A percentile compares a stretch with the other conserved stretches of the same genome.
These are phyloP conservation scores for Crocallis elinguaria DNA, from an alignment of 2,888 invertebrate genomes.

Conservation along the genomic window DNA sequence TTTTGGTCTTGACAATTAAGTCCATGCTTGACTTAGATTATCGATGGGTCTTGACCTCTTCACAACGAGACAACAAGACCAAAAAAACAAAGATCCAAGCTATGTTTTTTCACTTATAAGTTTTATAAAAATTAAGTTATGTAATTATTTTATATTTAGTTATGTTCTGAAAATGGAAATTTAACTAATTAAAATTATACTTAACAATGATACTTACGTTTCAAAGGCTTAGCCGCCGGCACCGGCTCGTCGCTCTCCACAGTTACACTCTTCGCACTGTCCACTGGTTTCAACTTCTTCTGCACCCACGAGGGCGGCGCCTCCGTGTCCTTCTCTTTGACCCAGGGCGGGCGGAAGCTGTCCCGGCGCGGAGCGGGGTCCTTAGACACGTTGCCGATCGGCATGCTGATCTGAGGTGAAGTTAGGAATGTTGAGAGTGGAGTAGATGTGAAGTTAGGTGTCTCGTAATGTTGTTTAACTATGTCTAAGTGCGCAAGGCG, in stretches of 20 bases:
- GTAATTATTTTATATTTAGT: not conserved
- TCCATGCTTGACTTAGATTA: no score
- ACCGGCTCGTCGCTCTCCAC: conserved; percentile 46
- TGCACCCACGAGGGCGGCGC: conserved; percentile 87
- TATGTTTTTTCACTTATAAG: no score
- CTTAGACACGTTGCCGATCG: conserved; percentile 79
- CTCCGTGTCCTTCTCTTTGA: conserved; percentile 87
- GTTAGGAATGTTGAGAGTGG: not conserved
- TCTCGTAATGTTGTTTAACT: no score
- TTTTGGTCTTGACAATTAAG: no score
- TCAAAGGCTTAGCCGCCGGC: conserved; percentile 56
- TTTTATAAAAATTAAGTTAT: no score
- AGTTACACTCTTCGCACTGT: conserved; percentile 51
- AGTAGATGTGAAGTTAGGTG: not conserved
- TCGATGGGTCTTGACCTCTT: no score
- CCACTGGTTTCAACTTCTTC: conserved; percentile 79
- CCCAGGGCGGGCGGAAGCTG: conserved; percentile 90
- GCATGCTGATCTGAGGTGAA: conserved; percentile 61
- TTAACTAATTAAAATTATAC: no score
- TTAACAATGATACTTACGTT: conserved; percentile 59
- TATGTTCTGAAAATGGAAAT: no score
- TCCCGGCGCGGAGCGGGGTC: conserved; percentile 85
- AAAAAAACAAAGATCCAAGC: no score
- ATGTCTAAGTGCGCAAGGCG: no score
- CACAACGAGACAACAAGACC: no score